A percentile compares a stretch with the other conserved stretches of the same genome.
Evolutionary conservation across 2,888 invertebrate genomes (phyloP).

Genomic region (Lepidocyrtinus sp.): DNA sequence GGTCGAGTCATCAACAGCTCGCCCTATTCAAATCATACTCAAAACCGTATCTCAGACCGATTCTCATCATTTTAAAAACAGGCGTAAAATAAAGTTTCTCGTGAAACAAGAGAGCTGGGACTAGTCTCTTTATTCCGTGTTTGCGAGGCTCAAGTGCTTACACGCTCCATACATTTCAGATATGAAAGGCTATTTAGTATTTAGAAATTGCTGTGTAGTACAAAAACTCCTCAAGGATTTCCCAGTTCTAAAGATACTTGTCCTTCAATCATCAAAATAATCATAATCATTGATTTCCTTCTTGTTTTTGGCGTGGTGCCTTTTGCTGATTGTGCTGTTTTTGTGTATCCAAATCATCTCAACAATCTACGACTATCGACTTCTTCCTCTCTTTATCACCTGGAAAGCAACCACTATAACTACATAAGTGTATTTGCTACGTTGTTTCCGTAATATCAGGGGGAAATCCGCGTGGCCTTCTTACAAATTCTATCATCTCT

Average conservation of each 20-base stretch:
- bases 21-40: too few relatives aligned
- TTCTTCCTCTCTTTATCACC: slow-evolving; percentile 31
- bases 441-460: background rate
- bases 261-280: background rate
- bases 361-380: slow-evolving; percentile 23
- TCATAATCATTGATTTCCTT: background rate
- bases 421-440: background rate
- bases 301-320: slow-evolving; percentile 72
- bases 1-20: slow-evolving; percentile 64
- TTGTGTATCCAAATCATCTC: background rate
- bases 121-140: too few relatives aligned
- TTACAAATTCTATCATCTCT: background rate
- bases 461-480: background rate
- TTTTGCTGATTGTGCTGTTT: slow-evolving; percentile 69
- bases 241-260: background rate
- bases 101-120: too few relatives aligned
- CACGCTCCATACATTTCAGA: too few relatives aligned
- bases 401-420: background rate
- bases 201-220: too few relatives aligned
- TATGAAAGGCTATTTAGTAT: too few relatives aligned
- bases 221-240: too few relatives aligned
- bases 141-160: too few relatives aligned
- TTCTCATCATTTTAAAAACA: background rate
- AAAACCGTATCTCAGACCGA: too few relatives aligned
- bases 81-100: too few relatives aligned